Conservation (phyloP, 2,888 invertebrate genomes). For the Aporophyla lueneburgensis region DNA sequence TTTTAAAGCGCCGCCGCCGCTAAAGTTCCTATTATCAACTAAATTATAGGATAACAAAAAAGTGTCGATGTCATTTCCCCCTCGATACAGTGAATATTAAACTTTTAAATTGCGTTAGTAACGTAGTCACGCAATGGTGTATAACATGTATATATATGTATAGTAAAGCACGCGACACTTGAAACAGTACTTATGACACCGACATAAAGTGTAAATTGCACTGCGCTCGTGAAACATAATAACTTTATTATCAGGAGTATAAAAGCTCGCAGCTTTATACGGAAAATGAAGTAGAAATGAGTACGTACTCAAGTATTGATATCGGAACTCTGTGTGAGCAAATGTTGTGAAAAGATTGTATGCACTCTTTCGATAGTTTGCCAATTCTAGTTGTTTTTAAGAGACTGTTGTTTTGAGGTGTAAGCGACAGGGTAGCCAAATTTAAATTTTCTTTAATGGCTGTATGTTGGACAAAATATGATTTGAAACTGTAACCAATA, state of each 20-base stretch:
- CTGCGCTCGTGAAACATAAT: conserved; percentile 13
- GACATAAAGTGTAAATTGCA: conserved; percentile 22
- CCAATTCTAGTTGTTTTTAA: background rate
- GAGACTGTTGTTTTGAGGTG: too few species aligned
- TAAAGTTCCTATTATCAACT: background rate
- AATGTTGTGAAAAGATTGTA: conserved; percentile 6
- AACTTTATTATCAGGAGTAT: conserved; percentile 16
- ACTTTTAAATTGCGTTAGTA: conserved; percentile 22
- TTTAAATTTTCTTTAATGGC: too few species aligned
- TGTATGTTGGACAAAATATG: too few species aligned
- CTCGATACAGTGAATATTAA: conserved; percentile 13
- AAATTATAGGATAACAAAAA: background rate
- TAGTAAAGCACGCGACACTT: background rate
- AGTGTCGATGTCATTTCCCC: conserved; percentile 4
- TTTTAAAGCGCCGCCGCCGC: background rate
- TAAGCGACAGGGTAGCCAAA: too few species aligned
- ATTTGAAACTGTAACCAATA: too few species aligned
- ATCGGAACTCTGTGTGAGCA: background rate
- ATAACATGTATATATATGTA: too few species aligned
- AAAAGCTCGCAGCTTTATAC: conserved; percentile 16
- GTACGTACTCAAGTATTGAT: background rate
- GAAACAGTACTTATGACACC: background rate
- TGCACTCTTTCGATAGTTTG: background rate
- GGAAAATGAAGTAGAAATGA: conserved; percentile 6
- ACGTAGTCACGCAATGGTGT: conserved; percentile 1